Conservation (phyloP, 2,797 vertebrate species). For the Liasis olivaceus region DNA sequence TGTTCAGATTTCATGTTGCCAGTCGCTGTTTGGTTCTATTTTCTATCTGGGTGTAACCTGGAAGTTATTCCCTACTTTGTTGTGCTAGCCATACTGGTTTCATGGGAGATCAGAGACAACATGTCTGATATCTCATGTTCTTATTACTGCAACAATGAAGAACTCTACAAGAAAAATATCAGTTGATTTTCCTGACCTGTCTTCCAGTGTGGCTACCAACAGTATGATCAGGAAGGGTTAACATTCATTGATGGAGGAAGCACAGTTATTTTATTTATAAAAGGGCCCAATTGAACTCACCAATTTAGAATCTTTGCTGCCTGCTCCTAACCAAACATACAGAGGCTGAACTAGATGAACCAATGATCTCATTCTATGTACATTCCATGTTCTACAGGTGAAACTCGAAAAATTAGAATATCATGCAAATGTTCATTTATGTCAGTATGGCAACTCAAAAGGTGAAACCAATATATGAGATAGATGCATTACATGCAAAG, state of each 20-base stretch:
- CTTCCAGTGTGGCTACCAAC: neutral
- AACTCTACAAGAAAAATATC: neutral
- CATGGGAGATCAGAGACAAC: neutral
- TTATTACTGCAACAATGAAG: neutral
- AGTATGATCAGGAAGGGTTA: neutral
- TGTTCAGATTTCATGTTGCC: neutral
- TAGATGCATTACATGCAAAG: no score
- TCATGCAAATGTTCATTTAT: no score
- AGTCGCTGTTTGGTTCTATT: neutral
- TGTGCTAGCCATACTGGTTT: constrained; percentile 18
- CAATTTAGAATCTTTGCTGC: neutral
- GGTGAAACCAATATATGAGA: no score
- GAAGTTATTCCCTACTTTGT: neutral
- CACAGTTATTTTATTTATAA: neutral
- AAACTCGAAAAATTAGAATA: no score
- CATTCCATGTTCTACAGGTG: neutral
- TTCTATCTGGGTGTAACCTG: neutral
- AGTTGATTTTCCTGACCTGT: neutral
- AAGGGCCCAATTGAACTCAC: neutral
- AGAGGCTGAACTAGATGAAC: neutral
- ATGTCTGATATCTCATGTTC: neutral
- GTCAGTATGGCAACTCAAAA: no score
- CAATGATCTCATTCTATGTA: neutral
- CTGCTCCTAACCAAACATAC: neutral
- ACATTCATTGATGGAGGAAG: neutral